A percentile compares a stretch with the other conserved stretches of the same genome.
These are phyloP conservation scores for Penaeus monodon DNA, from an alignment of 2,888 invertebrate genomes.

Conservation along the genomic window DNA sequence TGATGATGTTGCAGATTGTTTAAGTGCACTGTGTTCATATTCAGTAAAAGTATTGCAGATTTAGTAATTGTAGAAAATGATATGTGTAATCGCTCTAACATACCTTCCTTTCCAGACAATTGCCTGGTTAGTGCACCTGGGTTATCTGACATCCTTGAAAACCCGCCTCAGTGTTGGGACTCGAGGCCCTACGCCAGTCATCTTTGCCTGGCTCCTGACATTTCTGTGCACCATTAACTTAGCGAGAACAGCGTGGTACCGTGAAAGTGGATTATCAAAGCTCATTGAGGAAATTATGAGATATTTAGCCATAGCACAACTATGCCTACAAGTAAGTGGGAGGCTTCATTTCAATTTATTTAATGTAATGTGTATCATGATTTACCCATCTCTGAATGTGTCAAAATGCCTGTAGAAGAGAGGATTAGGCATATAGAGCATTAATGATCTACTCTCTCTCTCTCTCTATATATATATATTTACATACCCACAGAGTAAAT, in stretches of 20 bases:
- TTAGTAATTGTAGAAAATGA: neutral
- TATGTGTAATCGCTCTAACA: neutral
- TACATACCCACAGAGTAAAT: too few species aligned
- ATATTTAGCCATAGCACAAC: slow-evolving; percentile 10
- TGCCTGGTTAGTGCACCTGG: slow-evolving; percentile 58
- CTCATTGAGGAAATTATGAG: slow-evolving; percentile 16
- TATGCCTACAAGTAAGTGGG: slow-evolving; percentile 25
- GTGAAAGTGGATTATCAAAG: slow-evolving; percentile 1
- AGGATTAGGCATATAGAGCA: too few species aligned
- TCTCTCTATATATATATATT: too few species aligned
- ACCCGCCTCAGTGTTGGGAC: slow-evolving; percentile 45
- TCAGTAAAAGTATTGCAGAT: too few species aligned
- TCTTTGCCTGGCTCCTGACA: slow-evolving; percentile 47
- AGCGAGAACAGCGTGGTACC: slow-evolving; percentile 41
- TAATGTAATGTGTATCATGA: too few species aligned
- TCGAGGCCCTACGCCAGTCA: slow-evolving; percentile 40
- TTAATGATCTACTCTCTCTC: too few species aligned
- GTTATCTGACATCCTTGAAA: slow-evolving; percentile 50
- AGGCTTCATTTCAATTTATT: neutral
- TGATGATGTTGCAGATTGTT: too few species aligned
- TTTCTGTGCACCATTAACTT: slow-evolving; percentile 37
- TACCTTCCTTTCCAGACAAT: slow-evolving; percentile 34
- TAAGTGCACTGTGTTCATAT: too few species aligned
- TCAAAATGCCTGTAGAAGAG: too few species aligned
- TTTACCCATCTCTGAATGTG: neutral